Percentiles rank a stretch among this genome's conserved stretches.
phyloP scores from a whole-genome alignment of 2,888 invertebrate species.

The Epinotia ramella region DNA sequence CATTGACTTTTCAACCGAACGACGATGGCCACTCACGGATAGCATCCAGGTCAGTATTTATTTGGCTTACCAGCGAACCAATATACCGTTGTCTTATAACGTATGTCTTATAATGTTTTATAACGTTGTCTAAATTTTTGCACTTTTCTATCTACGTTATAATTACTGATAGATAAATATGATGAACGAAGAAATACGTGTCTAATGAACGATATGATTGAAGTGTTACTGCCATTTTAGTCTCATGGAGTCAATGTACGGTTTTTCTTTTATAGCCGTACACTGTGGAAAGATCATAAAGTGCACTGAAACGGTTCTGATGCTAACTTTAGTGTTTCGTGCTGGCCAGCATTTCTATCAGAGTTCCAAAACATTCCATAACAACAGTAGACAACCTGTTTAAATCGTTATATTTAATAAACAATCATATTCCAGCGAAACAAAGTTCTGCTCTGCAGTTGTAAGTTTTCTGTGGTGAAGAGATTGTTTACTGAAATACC shows the following conservation, averaged over 20 bases:
- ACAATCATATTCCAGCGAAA: not conserved
- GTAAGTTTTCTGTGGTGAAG: not conserved
- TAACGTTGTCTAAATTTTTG: too few relatives aligned
- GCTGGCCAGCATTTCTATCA: constrained; percentile 48
- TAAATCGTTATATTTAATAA: not conserved
- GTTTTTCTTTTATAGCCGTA: not conserved
- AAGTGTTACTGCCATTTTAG: too few relatives aligned
- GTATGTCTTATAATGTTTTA: too few relatives aligned
- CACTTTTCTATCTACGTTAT: too few relatives aligned
- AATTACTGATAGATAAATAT: too few relatives aligned
- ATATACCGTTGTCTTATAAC: too few relatives aligned
- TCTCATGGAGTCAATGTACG: not conserved
- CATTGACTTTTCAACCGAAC: too few relatives aligned
- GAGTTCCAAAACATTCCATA: constrained; percentile 8
- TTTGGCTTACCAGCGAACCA: too few relatives aligned
- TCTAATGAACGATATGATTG: too few relatives aligned
- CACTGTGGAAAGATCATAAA: constrained; percentile 49
- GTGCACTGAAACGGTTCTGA: constrained; percentile 58
- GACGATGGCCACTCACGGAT: too few relatives aligned
- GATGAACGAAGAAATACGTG: too few relatives aligned
- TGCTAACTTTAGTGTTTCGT: constrained; percentile 52
- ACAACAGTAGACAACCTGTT: constrained; percentile 5
- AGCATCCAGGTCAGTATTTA: too few relatives aligned
- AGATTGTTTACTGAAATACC: not conserved
- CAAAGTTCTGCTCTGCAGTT: not conserved